Percentiles rank a stretch among this genome's conserved stretches.
These are phyloP conservation scores for Mythimna pallens DNA, from an alignment of 2,888 invertebrate species.

Conservation along the genomic window DNA sequence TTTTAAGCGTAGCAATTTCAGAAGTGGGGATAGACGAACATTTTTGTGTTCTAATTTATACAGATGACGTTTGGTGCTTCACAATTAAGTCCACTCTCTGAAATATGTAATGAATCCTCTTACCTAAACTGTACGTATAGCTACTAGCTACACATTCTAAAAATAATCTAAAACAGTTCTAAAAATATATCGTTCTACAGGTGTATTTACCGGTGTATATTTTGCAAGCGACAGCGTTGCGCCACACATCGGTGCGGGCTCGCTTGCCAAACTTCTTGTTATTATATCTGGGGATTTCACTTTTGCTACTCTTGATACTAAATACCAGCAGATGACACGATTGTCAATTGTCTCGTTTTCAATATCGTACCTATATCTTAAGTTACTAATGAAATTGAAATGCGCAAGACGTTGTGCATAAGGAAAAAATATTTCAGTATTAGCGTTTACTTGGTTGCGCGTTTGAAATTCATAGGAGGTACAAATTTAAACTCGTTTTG, in stretches of 20 bases:
- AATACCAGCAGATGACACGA: slow-evolving; percentile 39
- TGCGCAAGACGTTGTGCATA: neutral
- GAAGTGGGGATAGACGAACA: neutral
- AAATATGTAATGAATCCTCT: slow-evolving; percentile 17
- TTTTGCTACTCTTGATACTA: slow-evolving; percentile 59
- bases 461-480: neutral
- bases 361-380: slow-evolving; percentile 4
- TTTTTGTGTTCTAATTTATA: neutral
- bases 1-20: neutral
- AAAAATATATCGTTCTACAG: slow-evolving; percentile 56
- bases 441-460: neutral
- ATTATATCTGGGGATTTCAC: slow-evolving; percentile 63
- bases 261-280: slow-evolving; percentile 70
- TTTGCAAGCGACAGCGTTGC: slow-evolving; percentile 72
- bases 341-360: slow-evolving; percentile 35
- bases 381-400: slow-evolving; percentile 12
- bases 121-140: neutral
- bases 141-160: slow-evolving; percentile 7
- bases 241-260: slow-evolving; percentile 62
- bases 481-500: neutral
- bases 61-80: neutral
- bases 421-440: neutral
- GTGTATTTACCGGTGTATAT: slow-evolving; percentile 58
- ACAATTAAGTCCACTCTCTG: neutral
- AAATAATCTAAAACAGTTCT: slow-evolving; percentile 40